Percentiles rank a stretch among this genome's conserved stretches.
Evolutionary conservation across 2,888 invertebrate genomes (phyloP).

Genomic region (Phalera bucephala): DNA sequence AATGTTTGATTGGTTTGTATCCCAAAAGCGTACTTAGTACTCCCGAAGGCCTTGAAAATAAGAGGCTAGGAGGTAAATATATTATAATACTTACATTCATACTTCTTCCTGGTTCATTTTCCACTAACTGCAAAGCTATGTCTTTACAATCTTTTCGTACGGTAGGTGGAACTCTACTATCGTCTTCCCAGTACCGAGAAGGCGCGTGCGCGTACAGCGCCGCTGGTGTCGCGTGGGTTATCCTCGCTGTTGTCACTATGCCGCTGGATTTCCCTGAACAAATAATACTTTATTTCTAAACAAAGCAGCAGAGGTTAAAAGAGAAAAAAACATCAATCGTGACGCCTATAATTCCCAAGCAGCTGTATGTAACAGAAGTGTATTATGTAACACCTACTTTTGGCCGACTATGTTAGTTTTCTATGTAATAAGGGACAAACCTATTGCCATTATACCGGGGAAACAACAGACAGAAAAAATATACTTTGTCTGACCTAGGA

Average conservation of each 20-base stretch:
- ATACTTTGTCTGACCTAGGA: no score
- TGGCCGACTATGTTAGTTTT: no score
- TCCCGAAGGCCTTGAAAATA: no score
- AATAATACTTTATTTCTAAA: background rate
- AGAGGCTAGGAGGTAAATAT: no score
- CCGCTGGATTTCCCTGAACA: slow-evolving; percentile 89
- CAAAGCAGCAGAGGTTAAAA: background rate
- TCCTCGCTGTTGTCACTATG: slow-evolving; percentile 90
- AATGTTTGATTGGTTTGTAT: no score
- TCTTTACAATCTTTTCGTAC: slow-evolving; percentile 89
- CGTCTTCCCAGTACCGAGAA: slow-evolving; percentile 91
- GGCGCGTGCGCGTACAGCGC: slow-evolving; percentile 90
- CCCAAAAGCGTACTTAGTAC: no score
- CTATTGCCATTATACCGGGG: no score
- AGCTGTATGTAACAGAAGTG: no score
- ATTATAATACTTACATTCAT: slow-evolving; percentile 83
- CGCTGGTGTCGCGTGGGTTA: slow-evolving; percentile 91
- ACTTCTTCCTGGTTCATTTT: slow-evolving; percentile 89
- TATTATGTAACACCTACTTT: no score
- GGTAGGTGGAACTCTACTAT: slow-evolving; percentile 88
- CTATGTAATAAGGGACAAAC: no score
- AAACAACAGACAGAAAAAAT: no score
- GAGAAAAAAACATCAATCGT: background rate
- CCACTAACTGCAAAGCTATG: slow-evolving; percentile 89
- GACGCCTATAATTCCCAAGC: no score